These are phyloP conservation scores for Craniophora ligustri DNA, from an alignment of 2,888 invertebrate genomes.

Conservation along the genomic window DNA sequence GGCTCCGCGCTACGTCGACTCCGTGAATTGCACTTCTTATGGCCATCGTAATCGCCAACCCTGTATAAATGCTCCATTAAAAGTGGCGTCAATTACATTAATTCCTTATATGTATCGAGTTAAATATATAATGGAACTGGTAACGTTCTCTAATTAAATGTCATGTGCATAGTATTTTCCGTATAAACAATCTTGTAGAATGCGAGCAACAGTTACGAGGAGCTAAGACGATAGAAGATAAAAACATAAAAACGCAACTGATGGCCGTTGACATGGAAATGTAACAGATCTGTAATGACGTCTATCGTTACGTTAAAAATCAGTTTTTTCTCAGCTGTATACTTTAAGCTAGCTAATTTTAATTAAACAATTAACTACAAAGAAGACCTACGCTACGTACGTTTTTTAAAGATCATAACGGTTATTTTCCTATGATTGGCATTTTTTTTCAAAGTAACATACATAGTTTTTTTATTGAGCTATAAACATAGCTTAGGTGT, in stretches of 20 bases:
- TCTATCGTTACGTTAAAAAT: slow-evolving; percentile 18
- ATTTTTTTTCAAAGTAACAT: slow-evolving; percentile 1
- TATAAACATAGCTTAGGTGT: background rate
- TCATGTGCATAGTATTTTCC: slow-evolving; percentile 75
- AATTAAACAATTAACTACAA: slow-evolving; percentile 2
- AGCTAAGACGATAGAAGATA: slow-evolving; percentile 62
- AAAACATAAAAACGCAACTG: slow-evolving; percentile 61
- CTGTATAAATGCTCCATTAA: slow-evolving; percentile 83
- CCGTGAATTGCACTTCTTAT: slow-evolving; percentile 80
- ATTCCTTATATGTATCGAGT: slow-evolving; percentile 78
- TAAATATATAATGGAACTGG: slow-evolving; percentile 74
- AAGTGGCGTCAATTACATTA: slow-evolving; percentile 85
- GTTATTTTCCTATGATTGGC: background rate
- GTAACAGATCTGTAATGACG: slow-evolving; percentile 33
- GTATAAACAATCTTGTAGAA: slow-evolving; percentile 75
- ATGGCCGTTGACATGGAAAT: slow-evolving; percentile 53
- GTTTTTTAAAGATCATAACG: background rate
- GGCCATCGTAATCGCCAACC: slow-evolving; percentile 76
- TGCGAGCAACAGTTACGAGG: slow-evolving; percentile 66
- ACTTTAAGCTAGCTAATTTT: background rate
- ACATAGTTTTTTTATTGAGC: background rate
- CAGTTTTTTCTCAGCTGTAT: background rate
- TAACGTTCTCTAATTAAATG: slow-evolving; percentile 78
- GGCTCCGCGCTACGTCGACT: slow-evolving; percentile 74
- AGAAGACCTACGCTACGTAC: background rate